Evolutionary conservation across 2,113 vertebrate genomes (phyloP).

Genomic region (Coptodon bakossiorum): DNA sequence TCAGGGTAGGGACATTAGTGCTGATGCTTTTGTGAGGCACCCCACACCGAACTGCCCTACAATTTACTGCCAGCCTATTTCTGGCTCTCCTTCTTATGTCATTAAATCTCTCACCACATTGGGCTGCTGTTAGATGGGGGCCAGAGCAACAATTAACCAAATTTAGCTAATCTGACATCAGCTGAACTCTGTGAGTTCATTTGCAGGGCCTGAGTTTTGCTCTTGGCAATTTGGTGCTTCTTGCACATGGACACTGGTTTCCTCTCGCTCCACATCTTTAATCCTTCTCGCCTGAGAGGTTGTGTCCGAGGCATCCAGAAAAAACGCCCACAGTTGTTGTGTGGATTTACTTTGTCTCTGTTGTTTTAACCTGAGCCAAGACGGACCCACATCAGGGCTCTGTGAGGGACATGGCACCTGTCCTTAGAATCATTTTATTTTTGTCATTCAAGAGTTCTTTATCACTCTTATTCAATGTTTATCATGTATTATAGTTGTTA

Average conservation of each 20-base stretch:
- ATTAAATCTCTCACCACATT: neutral
- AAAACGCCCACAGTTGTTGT: neutral
- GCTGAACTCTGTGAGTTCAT: neutral
- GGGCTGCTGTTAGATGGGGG: neutral
- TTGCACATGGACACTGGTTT: neutral
- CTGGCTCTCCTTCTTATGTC: neutral
- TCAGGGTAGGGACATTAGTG: neutral
- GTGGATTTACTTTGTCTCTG: neutral
- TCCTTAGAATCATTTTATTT: neutral
- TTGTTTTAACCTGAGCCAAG: neutral
- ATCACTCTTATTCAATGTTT: neutral
- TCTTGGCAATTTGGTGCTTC: neutral
- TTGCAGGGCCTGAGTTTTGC: neutral
- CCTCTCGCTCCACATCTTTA: neutral
- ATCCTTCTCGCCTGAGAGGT: neutral
- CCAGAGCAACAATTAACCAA: constrained; percentile 4
- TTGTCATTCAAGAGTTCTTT: neutral
- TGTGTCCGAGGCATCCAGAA: neutral
- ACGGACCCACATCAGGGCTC: neutral
- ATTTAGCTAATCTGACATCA: constrained; percentile 6
- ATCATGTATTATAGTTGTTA: neutral
- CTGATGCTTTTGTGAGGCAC: neutral
- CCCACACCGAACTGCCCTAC: neutral
- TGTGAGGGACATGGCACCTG: neutral
- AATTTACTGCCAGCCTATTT: neutral